Evolutionary conservation across 2,797 vertebrate genomes (phyloP), one percentile per base, ranked within the genome.

Genomic region (Holocentrus rufus): DNA sequence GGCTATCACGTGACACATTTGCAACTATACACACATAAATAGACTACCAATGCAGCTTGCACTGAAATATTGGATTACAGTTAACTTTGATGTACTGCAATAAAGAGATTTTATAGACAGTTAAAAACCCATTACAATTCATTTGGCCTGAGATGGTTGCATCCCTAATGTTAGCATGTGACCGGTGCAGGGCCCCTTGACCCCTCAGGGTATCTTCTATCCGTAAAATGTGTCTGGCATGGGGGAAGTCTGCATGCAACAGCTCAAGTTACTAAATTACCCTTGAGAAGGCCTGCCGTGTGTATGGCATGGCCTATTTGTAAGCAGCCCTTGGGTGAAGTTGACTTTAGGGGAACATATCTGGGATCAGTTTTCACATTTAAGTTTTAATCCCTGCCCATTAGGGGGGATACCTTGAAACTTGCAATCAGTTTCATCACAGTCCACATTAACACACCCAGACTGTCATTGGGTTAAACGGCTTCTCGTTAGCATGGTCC

Each of bases 301-400:
- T 78, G 58, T 14, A 58, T 62, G 75, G 42, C 69, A 54, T 69
- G 61, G 34, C 52, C 39, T 61, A 53, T 57, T 80, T 68, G 62
- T 62, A 80, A 67, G 56, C 65, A 76, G 61, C 52, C 18, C 64
- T 27, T 4, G 7, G 23, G 65, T 63, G 50, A 73, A 55, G 65
- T n/a, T 8, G 77, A 65, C 74, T 44, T 79, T 15, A 78, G 63
- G 65, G 64, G 39, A 68, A 47, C 27, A 82, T 58, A 76, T 67
- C 31, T 17, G 0, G 39, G 50, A 75, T 88, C 76, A 63, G 49
- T 72, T 88, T 77, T 79, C 81, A 52, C 72, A 71, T 47, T 67
- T 76, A 64, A 47, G 46, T 75, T 84, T 80, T 84, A 80, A 88
- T 86, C 77, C 56, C 64, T n/a, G 46, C 52, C 71, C 77, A 82